phyloP scores from a whole-genome alignment of 2,888 invertebrate genomes.

The Ochropleura leucogaster region DNA sequence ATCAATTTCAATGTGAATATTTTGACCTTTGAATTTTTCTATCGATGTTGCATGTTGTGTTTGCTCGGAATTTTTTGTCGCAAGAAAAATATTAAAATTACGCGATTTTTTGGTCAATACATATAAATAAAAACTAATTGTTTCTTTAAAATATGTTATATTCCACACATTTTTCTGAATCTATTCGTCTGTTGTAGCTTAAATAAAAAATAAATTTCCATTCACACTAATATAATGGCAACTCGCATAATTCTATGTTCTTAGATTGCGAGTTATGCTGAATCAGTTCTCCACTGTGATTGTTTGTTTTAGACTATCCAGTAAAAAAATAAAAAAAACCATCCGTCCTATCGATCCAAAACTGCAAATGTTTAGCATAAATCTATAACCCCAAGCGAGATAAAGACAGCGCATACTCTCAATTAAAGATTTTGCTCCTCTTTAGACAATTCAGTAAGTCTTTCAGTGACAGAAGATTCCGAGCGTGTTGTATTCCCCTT shows the following conservation, averaged over 20 bases:
- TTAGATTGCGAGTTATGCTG: not conserved
- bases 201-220: not conserved
- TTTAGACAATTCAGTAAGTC: not conserved
- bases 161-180: not conserved
- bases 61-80: conserved; percentile 55
- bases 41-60: conserved; percentile 66
- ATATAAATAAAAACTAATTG: not conserved
- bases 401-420: not conserved
- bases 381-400: not conserved
- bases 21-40: conserved; percentile 49
- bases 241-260: not conserved
- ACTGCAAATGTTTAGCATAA: not conserved
- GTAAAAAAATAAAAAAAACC: not conserved
- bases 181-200: not conserved
- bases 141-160: not conserved
- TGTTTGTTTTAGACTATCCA: not conserved
- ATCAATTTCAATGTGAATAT: conserved; percentile 41
- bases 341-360: not conserved
- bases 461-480: conserved; percentile 45
- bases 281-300: not conserved
- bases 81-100: not conserved
- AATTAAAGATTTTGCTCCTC: not conserved
- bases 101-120: not conserved
- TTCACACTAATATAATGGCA: not conserved
- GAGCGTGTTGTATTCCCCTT: conserved; percentile 16